Evolutionary conservation across 64 coral and sea anemone species (phyloP), one percentile per base, ranked within the genome.

Genomic region (Pocillopora verrucosa): DNA sequence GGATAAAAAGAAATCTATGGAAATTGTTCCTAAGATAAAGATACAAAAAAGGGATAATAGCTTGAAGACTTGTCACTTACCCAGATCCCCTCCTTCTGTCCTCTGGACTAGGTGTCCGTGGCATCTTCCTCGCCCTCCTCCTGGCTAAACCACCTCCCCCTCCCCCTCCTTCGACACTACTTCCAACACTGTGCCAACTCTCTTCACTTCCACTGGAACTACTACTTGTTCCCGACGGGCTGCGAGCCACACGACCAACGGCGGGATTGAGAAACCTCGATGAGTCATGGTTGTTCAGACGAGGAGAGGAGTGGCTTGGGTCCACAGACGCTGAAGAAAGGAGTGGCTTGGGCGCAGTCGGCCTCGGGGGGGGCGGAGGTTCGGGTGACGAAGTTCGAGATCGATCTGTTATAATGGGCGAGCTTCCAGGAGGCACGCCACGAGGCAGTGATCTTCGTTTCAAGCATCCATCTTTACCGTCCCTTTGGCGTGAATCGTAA

Each of bases 211-310:
- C 95, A 80, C 95, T 91, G 2, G 95, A 97, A 73, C 95, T 97
- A 76, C 95, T 97, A 72, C 95, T 97, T 19, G 92, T 97, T 59
- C 82, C 88, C 20, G 95, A 97, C n/a, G 88, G 83, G 60, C 88
- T 93, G 37, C 95, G 95, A 58, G 60, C 68, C 7, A 97, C 72
- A 16, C 91, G 82, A 85, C 34, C 82, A 34, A 37, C 61, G 11
- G 83, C 20, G 13, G 82, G 82, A 38, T 70, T 85, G 20, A 85
- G 64, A n/a, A 72, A 72, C 82, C 56, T 85, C 6, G 82, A n/a
- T 12, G 82, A 70, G 35, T 51, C 41, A 51, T 36, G 70, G 36
- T 36, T 41, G 19, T 65, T 85, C 16, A 36, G 24, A 38, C 64
- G 88, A 9, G 89, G 92, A 67, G 92, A 98, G 17, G 88, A 82